phyloP scores from a whole-genome alignment of 2,888 invertebrate genomes.

The Junonia oenone region DNA sequence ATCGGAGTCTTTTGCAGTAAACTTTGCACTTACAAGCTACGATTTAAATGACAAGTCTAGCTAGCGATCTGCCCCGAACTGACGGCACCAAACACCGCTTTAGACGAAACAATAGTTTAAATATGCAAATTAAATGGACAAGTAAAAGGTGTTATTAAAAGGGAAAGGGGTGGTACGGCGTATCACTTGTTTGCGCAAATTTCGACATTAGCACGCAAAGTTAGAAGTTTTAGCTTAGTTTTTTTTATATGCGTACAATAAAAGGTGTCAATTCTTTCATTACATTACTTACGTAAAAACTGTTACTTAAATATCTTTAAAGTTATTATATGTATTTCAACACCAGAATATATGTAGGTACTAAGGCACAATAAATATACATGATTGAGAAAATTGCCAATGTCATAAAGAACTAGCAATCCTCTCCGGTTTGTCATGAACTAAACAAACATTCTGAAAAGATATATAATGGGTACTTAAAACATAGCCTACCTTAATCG shows the following conservation, averaged over 20 bases:
- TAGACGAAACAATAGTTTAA: conserved; percentile 53
- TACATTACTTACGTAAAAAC: background rate
- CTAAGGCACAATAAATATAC: too few relatives aligned
- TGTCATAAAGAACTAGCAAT: too few relatives aligned
- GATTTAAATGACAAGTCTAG: conserved; percentile 26
- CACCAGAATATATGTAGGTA: too few relatives aligned
- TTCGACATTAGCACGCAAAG: conserved; percentile 50
- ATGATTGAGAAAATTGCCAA: too few relatives aligned
- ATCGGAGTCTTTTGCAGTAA: conserved; percentile 1
- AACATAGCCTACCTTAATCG: too few relatives aligned
- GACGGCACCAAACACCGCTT: conserved; percentile 43
- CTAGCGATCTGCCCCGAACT: conserved; percentile 39
- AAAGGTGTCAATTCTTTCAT: conserved; percentile 12
- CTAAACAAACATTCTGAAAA: too few relatives aligned
- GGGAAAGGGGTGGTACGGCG: conserved; percentile 58
- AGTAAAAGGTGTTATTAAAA: conserved; percentile 61
- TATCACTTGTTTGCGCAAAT: conserved; percentile 47
- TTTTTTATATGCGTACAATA: conserved; percentile 32
- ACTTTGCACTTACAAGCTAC: conserved; percentile 28
- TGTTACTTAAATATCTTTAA: background rate
- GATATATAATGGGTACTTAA: too few relatives aligned
- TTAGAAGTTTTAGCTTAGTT: conserved; percentile 29
- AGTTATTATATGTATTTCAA: too few relatives aligned
- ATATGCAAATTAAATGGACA: conserved; percentile 71
- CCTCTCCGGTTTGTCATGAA: too few relatives aligned